Percentiles rank a stretch among this genome's conserved stretches.
Conservation (phyloP, 2,888 invertebrate genomes). For the Lacanobia wlatinum region DNA sequence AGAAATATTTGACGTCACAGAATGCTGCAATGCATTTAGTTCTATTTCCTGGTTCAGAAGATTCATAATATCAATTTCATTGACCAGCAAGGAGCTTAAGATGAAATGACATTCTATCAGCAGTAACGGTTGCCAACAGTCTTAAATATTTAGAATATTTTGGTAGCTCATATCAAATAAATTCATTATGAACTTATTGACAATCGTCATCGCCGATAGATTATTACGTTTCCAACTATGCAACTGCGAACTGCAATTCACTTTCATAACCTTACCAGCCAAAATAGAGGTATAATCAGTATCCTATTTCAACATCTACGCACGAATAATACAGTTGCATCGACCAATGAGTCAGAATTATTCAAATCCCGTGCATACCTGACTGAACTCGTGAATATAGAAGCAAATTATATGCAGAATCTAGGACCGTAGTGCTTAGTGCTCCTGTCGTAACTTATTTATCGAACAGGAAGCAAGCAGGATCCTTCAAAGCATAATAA, state of each 20-base stretch:
- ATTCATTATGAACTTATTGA: background rate
- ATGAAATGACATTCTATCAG: background rate
- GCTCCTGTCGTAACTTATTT: background rate
- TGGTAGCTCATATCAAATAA: background rate
- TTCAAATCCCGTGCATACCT: constrained; percentile 17
- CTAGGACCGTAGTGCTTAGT: background rate
- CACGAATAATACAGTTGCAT: background rate
- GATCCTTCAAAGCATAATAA: constrained; percentile 12
- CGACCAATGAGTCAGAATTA: constrained; percentile 16
- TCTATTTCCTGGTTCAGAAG: constrained; percentile 35
- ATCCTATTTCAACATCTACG: background rate
- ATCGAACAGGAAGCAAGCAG: constrained; percentile 17
- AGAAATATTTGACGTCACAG: constrained; percentile 25
- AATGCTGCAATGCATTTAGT: constrained; percentile 10
- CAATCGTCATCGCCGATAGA: background rate
- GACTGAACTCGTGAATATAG: constrained; percentile 17
- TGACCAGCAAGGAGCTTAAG: background rate
- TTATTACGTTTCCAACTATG: background rate
- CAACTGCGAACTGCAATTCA: too few relatives aligned
- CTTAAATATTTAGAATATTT: background rate
- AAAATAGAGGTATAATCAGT: background rate
- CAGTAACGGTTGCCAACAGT: background rate
- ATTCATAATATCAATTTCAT: background rate
- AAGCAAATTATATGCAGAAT: constrained; percentile 5
- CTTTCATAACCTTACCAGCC: background rate